Base-by-base conservation (phyloP, 2,113 vertebrate species). In the human (Homo sapiens) region DNA sequence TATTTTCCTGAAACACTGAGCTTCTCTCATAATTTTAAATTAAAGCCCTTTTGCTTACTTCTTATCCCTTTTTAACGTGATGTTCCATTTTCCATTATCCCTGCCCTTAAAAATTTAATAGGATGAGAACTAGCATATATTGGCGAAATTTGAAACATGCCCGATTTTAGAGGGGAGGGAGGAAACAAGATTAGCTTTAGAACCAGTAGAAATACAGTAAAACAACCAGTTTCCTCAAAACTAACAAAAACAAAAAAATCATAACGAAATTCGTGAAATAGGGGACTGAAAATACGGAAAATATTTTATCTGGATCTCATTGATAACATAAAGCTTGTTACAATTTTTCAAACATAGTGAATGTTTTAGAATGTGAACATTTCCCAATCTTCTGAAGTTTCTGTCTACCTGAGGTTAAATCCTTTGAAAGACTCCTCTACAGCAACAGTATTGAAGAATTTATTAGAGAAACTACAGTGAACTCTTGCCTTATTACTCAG, bases 391-490 rank as follows among this genome's bases (percentile, higher is more conserved):
- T 97, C 83, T 83, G 55, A 96, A 95, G 85, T 95, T 96, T 93
- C 96, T 95, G 40, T 86, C 92, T 96, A 91, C 64, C 52, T 82
- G n/a, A 91, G 64, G 88, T 89, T 96, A 97, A 97, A 97, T 97
- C 90, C 64, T 90, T 96, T 97, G 88, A 94, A 94, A 95, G 82
- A 84, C 55, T 95, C 23, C 80, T 97, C 59, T 93, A 89, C 22
- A 70, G 72, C 86, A 93, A 97, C 55, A 59, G 66, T 92, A 94
- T 92, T 96, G 88, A 97, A 95, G 86, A 97, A 94, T 91, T 95
- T 95, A 93, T 96, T 97, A 95, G 89, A 96, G 92, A 89, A 97
- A 97, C 81, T 96, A 40, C 90, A 97, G 91, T 97, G 86, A 43
- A 96, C 95, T 98, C 82, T 16, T 89, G 89, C 88, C 2, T 72